phyloP scores from a whole-genome alignment of 2,797 vertebrate genomes.

The Dermochelys coriacea region DNA sequence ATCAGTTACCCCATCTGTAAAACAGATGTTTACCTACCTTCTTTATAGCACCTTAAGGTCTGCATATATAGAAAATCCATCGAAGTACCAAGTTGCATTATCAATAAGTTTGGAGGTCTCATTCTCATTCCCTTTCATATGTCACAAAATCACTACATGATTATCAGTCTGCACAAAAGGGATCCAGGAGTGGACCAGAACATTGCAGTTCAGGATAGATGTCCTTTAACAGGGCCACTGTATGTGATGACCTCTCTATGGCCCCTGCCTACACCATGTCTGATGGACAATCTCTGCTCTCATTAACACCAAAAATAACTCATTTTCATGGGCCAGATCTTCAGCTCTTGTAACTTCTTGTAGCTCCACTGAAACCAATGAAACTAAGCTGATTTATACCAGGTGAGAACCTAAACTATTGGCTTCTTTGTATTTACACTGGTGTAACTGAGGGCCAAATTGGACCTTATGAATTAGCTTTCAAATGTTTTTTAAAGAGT shows the following conservation, averaged over 20 bases:
- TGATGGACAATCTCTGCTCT: neutral
- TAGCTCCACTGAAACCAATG: neutral
- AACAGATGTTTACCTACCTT: neutral
- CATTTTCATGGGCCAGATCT: neutral
- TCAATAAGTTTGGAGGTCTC: neutral
- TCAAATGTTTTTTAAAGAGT: neutral
- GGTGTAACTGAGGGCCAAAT: neutral
- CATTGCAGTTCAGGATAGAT: neutral
- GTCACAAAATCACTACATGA: accelerated
- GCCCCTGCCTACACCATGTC: neutral
- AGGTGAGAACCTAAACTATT: neutral
- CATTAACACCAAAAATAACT: neutral
- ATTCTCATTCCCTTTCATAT: neutral
- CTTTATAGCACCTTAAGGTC: neutral
- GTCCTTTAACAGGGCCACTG: neutral
- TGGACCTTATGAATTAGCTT: neutral
- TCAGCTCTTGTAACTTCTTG: neutral
- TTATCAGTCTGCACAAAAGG: neutral
- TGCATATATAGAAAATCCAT: neutral
- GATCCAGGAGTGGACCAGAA: neutral
- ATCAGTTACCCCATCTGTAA: neutral
- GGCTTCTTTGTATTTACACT: neutral
- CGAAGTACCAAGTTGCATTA: neutral
- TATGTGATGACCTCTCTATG: neutral
- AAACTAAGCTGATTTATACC: neutral